Conservation (phyloP, 2,113 vertebrate species). For the Hippocampus mohnikei region DNA sequence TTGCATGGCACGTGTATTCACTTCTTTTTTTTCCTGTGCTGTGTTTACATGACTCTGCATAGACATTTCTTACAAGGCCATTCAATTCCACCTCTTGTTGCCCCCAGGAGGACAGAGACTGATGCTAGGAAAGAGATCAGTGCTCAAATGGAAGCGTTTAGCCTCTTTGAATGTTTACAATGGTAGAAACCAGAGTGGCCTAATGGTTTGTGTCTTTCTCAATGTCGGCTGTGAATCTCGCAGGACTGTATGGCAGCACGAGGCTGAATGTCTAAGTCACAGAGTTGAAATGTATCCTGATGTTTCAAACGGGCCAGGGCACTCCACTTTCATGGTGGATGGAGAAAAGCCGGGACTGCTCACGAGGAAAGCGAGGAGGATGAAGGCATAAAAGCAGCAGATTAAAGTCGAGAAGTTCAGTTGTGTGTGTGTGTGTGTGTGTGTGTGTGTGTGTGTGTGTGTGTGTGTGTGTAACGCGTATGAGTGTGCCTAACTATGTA, state of each 20-base stretch:
- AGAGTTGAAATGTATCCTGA: constrained; percentile 62
- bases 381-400: constrained; percentile 34
- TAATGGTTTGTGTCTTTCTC: constrained; percentile 63
- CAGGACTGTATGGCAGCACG: constrained; percentile 55
- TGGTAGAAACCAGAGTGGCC: constrained; percentile 57
- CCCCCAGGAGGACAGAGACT: constrained; percentile 26
- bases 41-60: constrained; percentile 33
- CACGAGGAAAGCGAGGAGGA: constrained; percentile 26
- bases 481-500: constrained; percentile 30
- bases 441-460: constrained; percentile 28
- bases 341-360: constrained; percentile 48
- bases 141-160: constrained; percentile 60
- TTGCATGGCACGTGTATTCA: constrained; percentile 9
- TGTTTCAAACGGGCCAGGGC: constrained; percentile 46
- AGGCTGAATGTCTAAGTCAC: constrained; percentile 57
- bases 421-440: constrained; percentile 32
- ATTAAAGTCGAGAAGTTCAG: constrained; percentile 22
- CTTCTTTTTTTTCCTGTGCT: constrained; percentile 36
- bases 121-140: constrained; percentile 11
- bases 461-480: not conserved
- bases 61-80: constrained; percentile 24
- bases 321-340: constrained; percentile 50
- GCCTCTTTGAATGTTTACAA: constrained; percentile 48
- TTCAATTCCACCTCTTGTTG: not conserved
- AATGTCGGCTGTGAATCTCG: constrained; percentile 54